Evolutionary conservation across 1,140 invertebrate genomes (phyloP).

Genomic region (Neotoxoptera formosana): DNA sequence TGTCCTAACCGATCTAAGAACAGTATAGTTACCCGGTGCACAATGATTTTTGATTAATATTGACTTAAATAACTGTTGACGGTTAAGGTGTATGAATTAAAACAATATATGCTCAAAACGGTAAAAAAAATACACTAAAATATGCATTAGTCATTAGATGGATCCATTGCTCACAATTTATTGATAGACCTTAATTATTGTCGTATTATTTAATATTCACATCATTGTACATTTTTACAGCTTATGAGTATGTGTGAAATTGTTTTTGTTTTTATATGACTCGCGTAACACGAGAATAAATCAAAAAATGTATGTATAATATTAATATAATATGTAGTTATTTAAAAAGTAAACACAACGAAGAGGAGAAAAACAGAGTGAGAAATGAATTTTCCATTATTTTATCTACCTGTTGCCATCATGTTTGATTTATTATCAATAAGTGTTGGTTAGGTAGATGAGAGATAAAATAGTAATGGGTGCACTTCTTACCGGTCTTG

Average conservation of each 20-base stretch:
- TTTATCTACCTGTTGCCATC: constrained; percentile 4
- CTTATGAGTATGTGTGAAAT: not conserved
- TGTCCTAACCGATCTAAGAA: not conserved
- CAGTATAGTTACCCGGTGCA: not conserved
- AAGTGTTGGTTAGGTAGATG: constrained; percentile 3
- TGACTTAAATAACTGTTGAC: not conserved
- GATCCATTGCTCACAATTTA: not conserved
- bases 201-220: not conserved
- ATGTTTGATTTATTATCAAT: constrained; percentile 37
- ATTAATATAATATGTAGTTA: not conserved
- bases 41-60: not conserved
- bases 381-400: not conserved
- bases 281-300: not conserved
- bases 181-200: not conserved
- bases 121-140: not conserved
- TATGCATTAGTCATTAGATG: not conserved
- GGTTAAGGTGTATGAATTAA: not conserved
- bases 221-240: not conserved
- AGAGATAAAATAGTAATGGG: not conserved
- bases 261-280: not conserved
- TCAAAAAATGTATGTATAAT: not conserved
- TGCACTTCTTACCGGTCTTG: not conserved
- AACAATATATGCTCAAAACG: not conserved
- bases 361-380: not conserved
- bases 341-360: not conserved